phyloP scores from a whole-genome alignment of 2,888 invertebrate species.

The Nymphalis c-album region DNA sequence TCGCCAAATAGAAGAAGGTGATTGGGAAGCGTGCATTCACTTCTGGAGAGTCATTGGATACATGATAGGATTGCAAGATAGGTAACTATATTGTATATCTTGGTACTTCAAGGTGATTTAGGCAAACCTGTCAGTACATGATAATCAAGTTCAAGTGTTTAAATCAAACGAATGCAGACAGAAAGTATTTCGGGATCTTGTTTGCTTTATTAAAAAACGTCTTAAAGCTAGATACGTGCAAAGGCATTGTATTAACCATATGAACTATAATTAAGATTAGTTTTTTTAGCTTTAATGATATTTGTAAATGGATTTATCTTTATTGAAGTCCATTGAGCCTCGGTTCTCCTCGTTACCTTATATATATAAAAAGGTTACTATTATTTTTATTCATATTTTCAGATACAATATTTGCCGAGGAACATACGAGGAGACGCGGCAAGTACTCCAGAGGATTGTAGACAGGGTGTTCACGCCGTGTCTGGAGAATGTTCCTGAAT shows the following conservation, averaged over 20 bases:
- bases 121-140: background rate
- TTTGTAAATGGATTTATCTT: too few species aligned
- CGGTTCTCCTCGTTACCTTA: too few species aligned
- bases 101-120: background rate
- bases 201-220: too few species aligned
- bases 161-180: too few species aligned
- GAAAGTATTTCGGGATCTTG: too few species aligned
- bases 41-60: conserved; percentile 90
- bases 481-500: conserved; percentile 79
- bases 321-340: too few species aligned
- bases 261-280: too few species aligned
- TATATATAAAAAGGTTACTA: too few species aligned
- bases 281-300: too few species aligned
- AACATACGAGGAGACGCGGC: conserved; percentile 75
- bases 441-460: background rate
- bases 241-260: too few species aligned
- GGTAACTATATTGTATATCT: conserved; percentile 54
- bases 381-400: conserved; percentile 17
- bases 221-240: too few species aligned
- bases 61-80: conserved; percentile 89
- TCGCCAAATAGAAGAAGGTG: conserved; percentile 72
- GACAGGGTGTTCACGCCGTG: conserved; percentile 75
- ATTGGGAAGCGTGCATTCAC: conserved; percentile 86
- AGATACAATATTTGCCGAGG: conserved; percentile 87
- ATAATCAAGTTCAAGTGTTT: background rate